Conservation (phyloP, 2,113 vertebrate genomes). For the Pomatostomus ruficeps region DNA sequence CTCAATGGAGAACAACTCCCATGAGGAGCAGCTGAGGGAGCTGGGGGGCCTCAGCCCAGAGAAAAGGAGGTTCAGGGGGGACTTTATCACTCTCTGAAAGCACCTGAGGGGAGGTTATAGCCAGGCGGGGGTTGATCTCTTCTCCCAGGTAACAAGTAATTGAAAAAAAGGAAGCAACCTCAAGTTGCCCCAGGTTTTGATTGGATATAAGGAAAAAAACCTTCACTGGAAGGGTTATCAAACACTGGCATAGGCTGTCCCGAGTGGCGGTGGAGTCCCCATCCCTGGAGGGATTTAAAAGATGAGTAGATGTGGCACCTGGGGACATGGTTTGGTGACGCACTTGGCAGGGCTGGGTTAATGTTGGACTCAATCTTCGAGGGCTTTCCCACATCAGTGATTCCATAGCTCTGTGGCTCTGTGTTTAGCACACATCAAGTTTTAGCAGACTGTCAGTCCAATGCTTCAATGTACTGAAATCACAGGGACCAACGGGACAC, state of each 20-base stretch:
- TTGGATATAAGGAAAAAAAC: not conserved
- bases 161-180: accelerated
- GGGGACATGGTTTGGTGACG: not conserved
- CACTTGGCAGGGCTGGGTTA: accelerated
- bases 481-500: not conserved
- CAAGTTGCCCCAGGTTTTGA: not conserved
- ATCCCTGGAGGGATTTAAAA: not conserved
- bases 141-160: not conserved
- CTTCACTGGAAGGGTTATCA: not conserved
- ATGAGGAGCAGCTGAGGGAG: not conserved
- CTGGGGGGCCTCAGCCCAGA: not conserved
- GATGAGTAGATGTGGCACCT: not conserved
- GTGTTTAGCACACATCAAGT: not conserved
- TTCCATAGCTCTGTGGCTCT: not conserved
- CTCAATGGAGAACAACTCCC: too few relatives aligned
- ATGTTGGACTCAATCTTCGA: not conserved
- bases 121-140: not conserved
- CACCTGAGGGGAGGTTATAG: not conserved
- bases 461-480: not conserved
- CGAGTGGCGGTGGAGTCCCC: not conserved
- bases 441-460: not conserved
- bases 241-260: not conserved
- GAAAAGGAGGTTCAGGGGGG: not conserved
- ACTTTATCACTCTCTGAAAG: too few relatives aligned
- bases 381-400: not conserved